These are phyloP conservation scores for Habroteleia sp. DNA, from an alignment of 2,888 invertebrate genomes.

Conservation along the genomic window DNA sequence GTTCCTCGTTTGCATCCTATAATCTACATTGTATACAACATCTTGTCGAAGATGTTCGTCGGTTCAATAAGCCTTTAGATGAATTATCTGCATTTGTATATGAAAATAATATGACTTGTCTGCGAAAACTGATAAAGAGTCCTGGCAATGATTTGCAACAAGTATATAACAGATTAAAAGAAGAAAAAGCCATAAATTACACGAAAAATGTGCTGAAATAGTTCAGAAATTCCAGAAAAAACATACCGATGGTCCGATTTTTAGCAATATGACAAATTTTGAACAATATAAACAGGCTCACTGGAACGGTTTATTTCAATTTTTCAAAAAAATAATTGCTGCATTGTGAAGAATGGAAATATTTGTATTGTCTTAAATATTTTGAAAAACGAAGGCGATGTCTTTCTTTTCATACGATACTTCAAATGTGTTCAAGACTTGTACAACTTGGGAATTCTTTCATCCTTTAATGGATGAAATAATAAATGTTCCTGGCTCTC, in stretches of 20 bases:
- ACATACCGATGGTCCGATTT: neutral
- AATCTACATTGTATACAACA: slow-evolving; percentile 67
- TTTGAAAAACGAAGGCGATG: neutral
- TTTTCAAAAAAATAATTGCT: slow-evolving; percentile 4
- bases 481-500: neutral
- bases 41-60: slow-evolving; percentile 1
- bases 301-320: neutral
- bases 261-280: neutral
- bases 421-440: neutral
- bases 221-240: neutral
- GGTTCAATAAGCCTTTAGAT: slow-evolving; percentile 16
- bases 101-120: slow-evolving; percentile 10
- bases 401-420: neutral
- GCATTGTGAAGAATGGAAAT: neutral
- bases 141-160: slow-evolving; percentile 27
- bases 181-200: slow-evolving; percentile 3
- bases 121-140: slow-evolving; percentile 7
- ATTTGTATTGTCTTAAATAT: slow-evolving; percentile 3
- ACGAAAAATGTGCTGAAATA: neutral
- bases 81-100: slow-evolving; percentile 10
- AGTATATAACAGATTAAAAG: slow-evolving; percentile 19
- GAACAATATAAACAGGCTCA: neutral
- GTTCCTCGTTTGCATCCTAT: slow-evolving; percentile 64
- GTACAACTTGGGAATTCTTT: slow-evolving; percentile 4
- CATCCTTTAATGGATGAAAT: slow-evolving; percentile 7